Base-by-base conservation (phyloP, 2,888 invertebrate species). In the Smittia aterrima region DNA sequence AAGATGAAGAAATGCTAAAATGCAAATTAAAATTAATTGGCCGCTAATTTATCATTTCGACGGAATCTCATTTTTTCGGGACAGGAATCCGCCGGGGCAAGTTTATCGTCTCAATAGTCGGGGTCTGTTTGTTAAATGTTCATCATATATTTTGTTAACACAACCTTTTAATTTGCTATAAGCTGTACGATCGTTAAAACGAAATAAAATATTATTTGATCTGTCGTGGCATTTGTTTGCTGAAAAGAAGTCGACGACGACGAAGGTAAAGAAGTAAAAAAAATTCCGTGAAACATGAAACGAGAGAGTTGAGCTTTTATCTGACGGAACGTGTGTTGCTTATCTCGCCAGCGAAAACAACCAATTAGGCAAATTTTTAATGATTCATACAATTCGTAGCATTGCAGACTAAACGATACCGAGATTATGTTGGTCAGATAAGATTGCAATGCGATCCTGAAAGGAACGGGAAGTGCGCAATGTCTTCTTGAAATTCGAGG, bases 1-100 rank as follows among this genome's bases (percentile, higher is more conserved):
- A 58, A 47, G 18, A 64, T 27, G 64, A 64, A 64, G 64, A 64
- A 64, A 64, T 25, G 72, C 58, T 16, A 62, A 53, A 54, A 72
- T 72, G 72, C 72, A 72, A 72, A 72, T 72, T 72, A 72, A 72
- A 72, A 72, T 72, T 72, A 72, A 72, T 72, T 72, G 72, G 72
- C 27, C 54, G 72, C 54, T 58, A 24, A 72, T 72, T 38, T 72
- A 72, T 72, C 72, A 72, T 62, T 58, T 72, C 40, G 16, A 64
- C 25, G 7, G 64, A 64, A 64, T 64, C 64, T 27, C 25, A 22
- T 20, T 22, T 20, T n/a, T 47, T 47, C 47, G 47, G 3, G n/a
- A n/a, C 22, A 18, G 58, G 13, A 58, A 58, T 22, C 22, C 20
- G 58, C 22, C 13, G 22, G n/a, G n/a, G 7, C 9, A 22, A 58